Evolutionary conservation across 2,113 vertebrate species (phyloP), one percentile per base, ranked within the genome.

Genomic region (Panthera leo): DNA sequence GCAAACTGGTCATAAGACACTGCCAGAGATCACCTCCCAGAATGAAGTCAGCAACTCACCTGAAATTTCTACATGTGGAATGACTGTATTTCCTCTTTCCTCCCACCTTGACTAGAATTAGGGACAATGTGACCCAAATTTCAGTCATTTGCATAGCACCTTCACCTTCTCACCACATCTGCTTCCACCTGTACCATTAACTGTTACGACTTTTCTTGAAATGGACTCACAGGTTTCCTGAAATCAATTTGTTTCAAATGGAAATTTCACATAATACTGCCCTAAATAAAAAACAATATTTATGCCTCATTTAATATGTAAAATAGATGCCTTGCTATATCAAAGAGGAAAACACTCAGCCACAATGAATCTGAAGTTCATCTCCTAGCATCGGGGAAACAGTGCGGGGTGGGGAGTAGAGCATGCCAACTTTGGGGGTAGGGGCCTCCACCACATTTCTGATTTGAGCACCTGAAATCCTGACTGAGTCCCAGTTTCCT

Each of bases 381-480:
- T 18, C 25, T 9, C 5, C 0, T 19, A 27, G 34, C 7, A 0
- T 6, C 9, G 21, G 48, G 36, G 58, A 15, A 27, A 7, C 12
- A 0, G 14, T 2, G 2, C 0, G 2, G 13, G 31, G 48, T 4
- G 1, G 9, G 31, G 36, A 51, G n/a, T 45, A 21, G 31, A 29
- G 18, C 1, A 3, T 14, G 14, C 9, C 14, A 55, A 7, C 5
- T 13, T 11, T 13, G 13, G 1, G 3, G 34, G 1, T 3, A 65
- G 48, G 0, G 5, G 23, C 23, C 18, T 1, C 14, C 7, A 2
- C 7, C 1, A 7, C 29, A 2, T 36, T 29, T 3, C 18, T 27
- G 45, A 27, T 23, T 31, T 1, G n/a, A 8, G 31, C 27, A 5
- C 15, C 45, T 5, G 7, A 63, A 21, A 13, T 19, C 34, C 31